These are phyloP conservation scores for Mirounga angustirostris DNA, from an alignment of 2,113 vertebrate species.

Conservation along the genomic window DNA sequence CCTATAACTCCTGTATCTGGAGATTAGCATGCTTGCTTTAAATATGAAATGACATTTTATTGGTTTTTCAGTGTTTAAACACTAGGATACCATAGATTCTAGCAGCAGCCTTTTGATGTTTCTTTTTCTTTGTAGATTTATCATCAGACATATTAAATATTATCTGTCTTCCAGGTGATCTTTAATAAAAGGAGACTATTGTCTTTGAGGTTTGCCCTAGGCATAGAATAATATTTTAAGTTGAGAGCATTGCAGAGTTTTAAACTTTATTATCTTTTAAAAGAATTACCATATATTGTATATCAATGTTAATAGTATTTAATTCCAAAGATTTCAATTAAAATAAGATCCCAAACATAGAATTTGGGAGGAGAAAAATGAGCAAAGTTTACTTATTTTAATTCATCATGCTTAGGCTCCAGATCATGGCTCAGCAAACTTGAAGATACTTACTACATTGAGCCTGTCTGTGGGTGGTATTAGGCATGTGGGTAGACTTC, in stretches of 20 bases:
- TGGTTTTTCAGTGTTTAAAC: not conserved
- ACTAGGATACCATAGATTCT: not conserved
- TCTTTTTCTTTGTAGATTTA: conserved; percentile 43
- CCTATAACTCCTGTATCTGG: not conserved
- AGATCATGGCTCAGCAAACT: not conserved
- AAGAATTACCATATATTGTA: not conserved
- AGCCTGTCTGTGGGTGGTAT: not conserved
- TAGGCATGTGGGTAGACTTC: not conserved
- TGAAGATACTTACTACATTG: not conserved
- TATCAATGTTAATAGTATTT: not conserved
- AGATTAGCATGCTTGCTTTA: conserved; percentile 41
- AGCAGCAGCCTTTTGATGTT: not conserved
- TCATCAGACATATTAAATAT: conserved; percentile 34
- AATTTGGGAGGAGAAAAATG: not conserved
- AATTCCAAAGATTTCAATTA: conserved; percentile 46
- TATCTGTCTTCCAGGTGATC: not conserved
- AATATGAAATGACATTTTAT: conserved; percentile 23
- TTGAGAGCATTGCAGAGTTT: not conserved
- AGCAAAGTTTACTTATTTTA: not conserved
- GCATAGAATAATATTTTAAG: conserved; percentile 49
- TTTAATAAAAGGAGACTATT: conserved; percentile 56
- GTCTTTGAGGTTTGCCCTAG: not conserved
- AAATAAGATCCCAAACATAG: not conserved
- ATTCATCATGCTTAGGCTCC: not conserved
- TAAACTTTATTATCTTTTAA: conserved; percentile 49